Evolutionary conservation across 1,140 invertebrate species (phyloP), one percentile per base, ranked within the genome.

Genomic region (Varroa destructor): DNA sequence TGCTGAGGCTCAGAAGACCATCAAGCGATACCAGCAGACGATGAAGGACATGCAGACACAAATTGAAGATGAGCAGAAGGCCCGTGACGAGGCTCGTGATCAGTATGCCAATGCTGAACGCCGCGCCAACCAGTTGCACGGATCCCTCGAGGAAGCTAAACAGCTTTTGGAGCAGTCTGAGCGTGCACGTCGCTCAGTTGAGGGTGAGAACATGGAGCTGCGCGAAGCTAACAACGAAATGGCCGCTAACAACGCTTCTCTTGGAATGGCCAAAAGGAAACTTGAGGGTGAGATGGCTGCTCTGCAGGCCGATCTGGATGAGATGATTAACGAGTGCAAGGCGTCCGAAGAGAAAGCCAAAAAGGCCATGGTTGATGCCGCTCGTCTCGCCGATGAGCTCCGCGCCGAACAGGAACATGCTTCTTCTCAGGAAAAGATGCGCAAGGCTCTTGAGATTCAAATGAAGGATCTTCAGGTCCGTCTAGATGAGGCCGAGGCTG

Each of bases 351-450:
- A 97, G 83, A 93, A 95, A 84, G 90, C 90, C 74, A 96, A 96
- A 88, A 93, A 97, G 84, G 90, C 94, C 43, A 93, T 95, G 89
- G 91, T 95, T 76, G 96, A 99, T 81, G 93, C 94, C 75, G 91
- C 93, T 75, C 86, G 93, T 79, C 85, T 99, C 76, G 94, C 94
- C 75, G 96, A 99, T 81, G 95, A 99, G 81, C 87, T 99, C 76
- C 87, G 94, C 79, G 92, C 93, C 75, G 96, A 99, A 85, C 96
- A 99, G 82, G 95, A 98, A 79, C 94, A 98, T 81, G 91, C 93
- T 76, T 88, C 93, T 81, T 92, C 91, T 76, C 91, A 96, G 81
- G 95, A 99, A 85, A 97, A 97, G 84, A 84, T 96, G 79, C 89
- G 95, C 81, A 98, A 98, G 84, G 89, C 89, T 70, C 86, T 98